These are phyloP conservation scores for Phalacrocorax carbo DNA, from an alignment of 2,113 vertebrate genomes.

Conservation along the genomic window DNA sequence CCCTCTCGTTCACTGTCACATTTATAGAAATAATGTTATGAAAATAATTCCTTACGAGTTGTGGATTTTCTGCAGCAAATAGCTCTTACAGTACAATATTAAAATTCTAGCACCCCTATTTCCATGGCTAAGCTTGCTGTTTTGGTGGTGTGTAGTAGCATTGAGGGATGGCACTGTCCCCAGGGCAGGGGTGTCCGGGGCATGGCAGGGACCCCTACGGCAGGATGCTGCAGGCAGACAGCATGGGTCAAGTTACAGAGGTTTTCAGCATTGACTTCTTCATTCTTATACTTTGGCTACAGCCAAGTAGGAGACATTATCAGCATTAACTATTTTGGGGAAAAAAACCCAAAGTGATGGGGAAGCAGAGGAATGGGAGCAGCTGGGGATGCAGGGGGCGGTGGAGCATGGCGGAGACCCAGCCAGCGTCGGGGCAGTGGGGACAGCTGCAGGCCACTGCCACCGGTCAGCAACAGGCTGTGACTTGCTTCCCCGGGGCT, in stretches of 20 bases:
- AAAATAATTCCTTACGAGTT: background rate
- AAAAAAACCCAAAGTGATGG: fast-evolving
- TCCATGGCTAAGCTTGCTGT: background rate
- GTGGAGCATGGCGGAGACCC: fast-evolving
- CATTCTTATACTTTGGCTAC: background rate
- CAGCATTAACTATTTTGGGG: background rate
- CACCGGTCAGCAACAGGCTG: background rate
- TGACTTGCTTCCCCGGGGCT: background rate
- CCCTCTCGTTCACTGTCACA: background rate
- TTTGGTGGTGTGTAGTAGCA: background rate
- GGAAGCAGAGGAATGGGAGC: fast-evolving
- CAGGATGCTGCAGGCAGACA: background rate
- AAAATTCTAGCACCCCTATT: background rate
- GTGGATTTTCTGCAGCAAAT: background rate
- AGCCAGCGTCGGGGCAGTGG: fast-evolving
- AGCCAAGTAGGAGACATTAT: background rate
- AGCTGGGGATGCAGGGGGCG: background rate
- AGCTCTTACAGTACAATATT: background rate
- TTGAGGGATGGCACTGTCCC: background rate
- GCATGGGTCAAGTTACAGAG: fast-evolving
- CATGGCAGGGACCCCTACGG: fast-evolving
- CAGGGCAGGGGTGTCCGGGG: too few relatives aligned
- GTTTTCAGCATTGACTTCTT: background rate
- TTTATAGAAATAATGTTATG: background rate
- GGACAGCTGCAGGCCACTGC: background rate